Conservation (phyloP, 30 jellyfish, hydroid and myxozoan genomes). For the Turritopsis rubra region DNA sequence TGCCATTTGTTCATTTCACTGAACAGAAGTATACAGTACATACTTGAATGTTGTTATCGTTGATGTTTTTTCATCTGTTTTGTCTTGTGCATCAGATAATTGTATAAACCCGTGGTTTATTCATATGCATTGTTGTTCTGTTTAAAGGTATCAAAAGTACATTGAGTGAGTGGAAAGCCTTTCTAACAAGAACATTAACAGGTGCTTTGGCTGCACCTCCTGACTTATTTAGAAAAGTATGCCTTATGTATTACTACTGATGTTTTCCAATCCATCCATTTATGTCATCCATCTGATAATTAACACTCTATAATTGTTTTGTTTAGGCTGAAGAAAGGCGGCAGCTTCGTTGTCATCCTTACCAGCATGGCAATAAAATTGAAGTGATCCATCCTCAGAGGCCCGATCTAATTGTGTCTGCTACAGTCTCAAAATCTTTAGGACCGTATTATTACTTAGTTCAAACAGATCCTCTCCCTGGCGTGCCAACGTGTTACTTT, state of each 20-base stretch:
- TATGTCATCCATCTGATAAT: not conserved
- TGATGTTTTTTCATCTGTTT: not conserved
- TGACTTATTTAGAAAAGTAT: conserved; percentile 80
- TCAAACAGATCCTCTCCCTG: conserved; percentile 70
- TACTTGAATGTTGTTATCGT: too few relatives aligned
- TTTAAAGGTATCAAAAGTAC: conserved; percentile 79
- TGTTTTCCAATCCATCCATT: too few relatives aligned
- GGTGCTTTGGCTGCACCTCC: conserved; percentile 99
- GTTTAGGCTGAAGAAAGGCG: conserved; percentile 59
- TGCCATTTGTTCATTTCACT: too few relatives aligned
- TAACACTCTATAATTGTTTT: not conserved
- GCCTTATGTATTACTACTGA: too few relatives aligned
- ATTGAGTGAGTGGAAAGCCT: conserved; percentile 86
- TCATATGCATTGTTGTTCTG: not conserved
- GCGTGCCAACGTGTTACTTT: conserved; percentile 51
- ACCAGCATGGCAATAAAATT: conserved; percentile 64
- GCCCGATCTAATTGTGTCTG: conserved; percentile 74
- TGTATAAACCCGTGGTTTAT: too few relatives aligned
- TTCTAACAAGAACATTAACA: conserved; percentile 82
- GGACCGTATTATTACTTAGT: conserved; percentile 87
- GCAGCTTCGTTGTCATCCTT: conserved; percentile 74
- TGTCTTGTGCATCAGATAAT: too few relatives aligned
- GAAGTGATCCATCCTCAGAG: conserved; percentile 88
- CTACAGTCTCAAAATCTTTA: conserved; percentile 68
- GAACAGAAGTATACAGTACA: too few relatives aligned